Conservation (phyloP, 2,113 vertebrate species). For the Pomatostomus ruficeps region DNA sequence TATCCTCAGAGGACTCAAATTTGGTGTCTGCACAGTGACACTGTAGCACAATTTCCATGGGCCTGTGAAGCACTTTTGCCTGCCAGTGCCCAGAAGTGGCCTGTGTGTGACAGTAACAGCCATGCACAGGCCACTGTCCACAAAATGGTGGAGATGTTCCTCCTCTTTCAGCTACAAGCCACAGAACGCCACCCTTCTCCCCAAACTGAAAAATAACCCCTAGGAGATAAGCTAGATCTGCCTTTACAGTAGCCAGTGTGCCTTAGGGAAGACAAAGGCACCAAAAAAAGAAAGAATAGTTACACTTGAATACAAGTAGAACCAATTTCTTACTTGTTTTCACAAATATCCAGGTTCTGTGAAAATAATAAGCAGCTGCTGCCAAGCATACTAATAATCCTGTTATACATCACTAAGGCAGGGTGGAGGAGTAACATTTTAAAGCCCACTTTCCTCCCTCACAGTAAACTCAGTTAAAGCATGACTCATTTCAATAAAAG, state of each 20-base stretch:
- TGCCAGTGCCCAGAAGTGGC: not conserved
- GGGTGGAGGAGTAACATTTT: conserved; percentile 54
- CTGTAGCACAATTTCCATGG: accelerated
- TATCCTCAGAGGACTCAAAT: not conserved
- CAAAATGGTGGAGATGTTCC: not conserved
- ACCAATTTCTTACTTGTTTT: not conserved
- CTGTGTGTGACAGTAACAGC: not conserved
- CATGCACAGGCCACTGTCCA: accelerated
- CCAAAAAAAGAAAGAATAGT: not conserved
- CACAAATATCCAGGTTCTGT: conserved; percentile 32
- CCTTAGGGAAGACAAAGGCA: not conserved
- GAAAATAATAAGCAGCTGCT: conserved; percentile 41
- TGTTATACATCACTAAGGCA: conserved; percentile 23
- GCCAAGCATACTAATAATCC: conserved; percentile 44
- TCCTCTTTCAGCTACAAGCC: not conserved
- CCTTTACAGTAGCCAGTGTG: not conserved
- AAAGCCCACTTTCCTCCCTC: conserved; percentile 53
- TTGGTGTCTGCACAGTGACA: not conserved
- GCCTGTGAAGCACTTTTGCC: not conserved
- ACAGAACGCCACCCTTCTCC: not conserved
- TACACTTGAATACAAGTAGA: not conserved
- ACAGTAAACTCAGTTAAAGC: conserved; percentile 28
- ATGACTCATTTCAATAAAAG: conserved; percentile 55
- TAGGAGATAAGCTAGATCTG: not conserved
- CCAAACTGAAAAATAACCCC: not conserved